Evolutionary conservation across 1,140 invertebrate genomes (phyloP), one percentile per base, ranked within the genome.

Genomic region (Theocolax elegans): DNA sequence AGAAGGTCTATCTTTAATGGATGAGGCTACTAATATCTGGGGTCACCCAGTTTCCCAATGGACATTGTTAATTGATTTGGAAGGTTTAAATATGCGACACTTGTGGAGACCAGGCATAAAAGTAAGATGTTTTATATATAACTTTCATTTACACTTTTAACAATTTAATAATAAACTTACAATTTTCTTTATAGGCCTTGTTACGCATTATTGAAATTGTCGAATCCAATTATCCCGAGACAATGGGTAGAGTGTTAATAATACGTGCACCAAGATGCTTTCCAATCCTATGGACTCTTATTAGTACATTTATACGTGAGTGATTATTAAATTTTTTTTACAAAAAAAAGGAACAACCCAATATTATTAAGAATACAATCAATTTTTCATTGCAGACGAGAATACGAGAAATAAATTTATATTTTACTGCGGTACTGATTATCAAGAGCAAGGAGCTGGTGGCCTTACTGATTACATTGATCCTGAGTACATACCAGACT

Each of bases 211-310:
- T 97, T 76, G 95, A 97, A 86, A 94, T 96, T 54, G 95, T 97
- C 8, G 96, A 98, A 84, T 93, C 93, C 15, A 97, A 98, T 86
- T 98, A 98, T 86, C 97, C 97, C 10, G 96, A 98, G 86, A 98
- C 96, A 9, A 94, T 98, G 92, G 95, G 94, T 15, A 86, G 92
- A 49, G 94, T 97, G 54, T 87, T 97, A 25, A 94, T 97, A 72
- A 92, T 95, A 63, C 87, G 95, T 72, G 95, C 95, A 29, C 95
- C 95, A 1, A 88, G 96, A 72, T 95, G 97, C 49, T 98, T 98
- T 81, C 97, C 97, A 1, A 96, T 98, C 68, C 87, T 98, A n/a
- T 98, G 97, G 97, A 98, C 96, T 0, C 89, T 98, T 51, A 94
- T 98, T 60, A 95, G 94, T 79, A 95, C 95, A n/a, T 98, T 98